Base-by-base conservation (phyloP, 2,888 invertebrate species). In the Lasioglossum malachurum region DNA sequence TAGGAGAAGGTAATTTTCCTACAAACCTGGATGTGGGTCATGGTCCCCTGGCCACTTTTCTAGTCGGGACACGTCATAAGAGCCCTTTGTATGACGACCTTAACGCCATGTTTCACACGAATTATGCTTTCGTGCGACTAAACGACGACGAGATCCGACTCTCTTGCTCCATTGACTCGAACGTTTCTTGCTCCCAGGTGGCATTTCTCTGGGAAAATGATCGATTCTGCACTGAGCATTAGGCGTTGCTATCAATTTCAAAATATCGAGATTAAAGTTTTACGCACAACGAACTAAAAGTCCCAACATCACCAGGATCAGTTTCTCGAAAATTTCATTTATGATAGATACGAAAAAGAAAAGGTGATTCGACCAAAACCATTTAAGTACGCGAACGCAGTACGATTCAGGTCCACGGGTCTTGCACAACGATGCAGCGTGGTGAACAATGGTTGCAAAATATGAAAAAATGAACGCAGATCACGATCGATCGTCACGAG, bases 21-120 rank as follows among this genome's bases (percentile, higher is more conserved):
- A 69, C 74, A 41, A 71, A 19, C 73, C 72, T 46, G 49, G 57
- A 89, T 87, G 23, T 83, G 44, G 87, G 89, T 89, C 89, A 89
- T 60, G 89, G 89, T 80, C 80, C 67, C n/a, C 60, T 67, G 73
- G 81, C 74, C 44, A 57, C 19, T 74, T 75, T 83, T 75, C 74
- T 83, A 87, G 84, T 72, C 69, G 69, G 67, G 75, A 84, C 83
- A 72, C 69, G 80, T 73, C 74, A 77, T 79, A 78, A 67, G 38
- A 85, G 75, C 83, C 82, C 80, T 87, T 64, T 89, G 89, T 69
- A 75, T 71, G 71, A 74, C n/a, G 78, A 80, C 69, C 60, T 57
- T 71, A 44, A 67, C 78, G 74, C 73, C 73, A 82, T 35, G 46
- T 75, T 80, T 80, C 80, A 35, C 75, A 57, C 78, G 53, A 83